Evolutionary conservation across 2,888 invertebrate species (phyloP).

Genomic region (Dasysyrphus tricinctus): DNA sequence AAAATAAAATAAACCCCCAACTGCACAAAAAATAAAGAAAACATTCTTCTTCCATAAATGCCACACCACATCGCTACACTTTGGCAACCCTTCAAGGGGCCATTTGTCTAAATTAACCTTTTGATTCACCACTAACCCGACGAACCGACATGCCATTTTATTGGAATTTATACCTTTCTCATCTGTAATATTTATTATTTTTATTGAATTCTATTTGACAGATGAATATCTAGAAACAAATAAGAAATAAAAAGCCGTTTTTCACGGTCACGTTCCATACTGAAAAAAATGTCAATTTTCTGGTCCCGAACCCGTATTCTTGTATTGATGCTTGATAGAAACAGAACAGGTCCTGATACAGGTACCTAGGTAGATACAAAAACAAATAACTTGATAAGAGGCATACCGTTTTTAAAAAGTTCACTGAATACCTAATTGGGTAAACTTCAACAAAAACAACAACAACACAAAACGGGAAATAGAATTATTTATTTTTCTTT

Average conservation of each 20-base stretch:
- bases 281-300: conserved; percentile 11
- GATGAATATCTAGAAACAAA: neutral
- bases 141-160: conserved; percentile 30
- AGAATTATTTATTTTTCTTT: neutral
- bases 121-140: conserved; percentile 37
- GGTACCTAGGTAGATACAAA: conserved; percentile 20
- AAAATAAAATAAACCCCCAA: neutral
- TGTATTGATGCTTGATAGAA: neutral
- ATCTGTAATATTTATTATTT: conserved; percentile 26
- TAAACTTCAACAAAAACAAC: neutral
- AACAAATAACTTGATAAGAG: conserved; percentile 6
- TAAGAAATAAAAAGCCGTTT: conserved; percentile 19
- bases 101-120: conserved; percentile 70
- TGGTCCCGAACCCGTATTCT: neutral
- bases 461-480: conserved; percentile 17
- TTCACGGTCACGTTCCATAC: conserved; percentile 53
- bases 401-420: neutral
- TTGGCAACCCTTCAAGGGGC: conserved; percentile 13
- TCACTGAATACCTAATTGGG: neutral
- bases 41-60: conserved; percentile 3
- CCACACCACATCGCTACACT: conserved; percentile 8
- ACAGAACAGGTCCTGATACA: conserved; percentile 16
- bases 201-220: conserved; percentile 52
- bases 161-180: conserved; percentile 43
- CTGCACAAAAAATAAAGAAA: neutral